phyloP scores from a whole-genome alignment of 2,888 invertebrate genomes.

The Rhodophaea formosa region DNA sequence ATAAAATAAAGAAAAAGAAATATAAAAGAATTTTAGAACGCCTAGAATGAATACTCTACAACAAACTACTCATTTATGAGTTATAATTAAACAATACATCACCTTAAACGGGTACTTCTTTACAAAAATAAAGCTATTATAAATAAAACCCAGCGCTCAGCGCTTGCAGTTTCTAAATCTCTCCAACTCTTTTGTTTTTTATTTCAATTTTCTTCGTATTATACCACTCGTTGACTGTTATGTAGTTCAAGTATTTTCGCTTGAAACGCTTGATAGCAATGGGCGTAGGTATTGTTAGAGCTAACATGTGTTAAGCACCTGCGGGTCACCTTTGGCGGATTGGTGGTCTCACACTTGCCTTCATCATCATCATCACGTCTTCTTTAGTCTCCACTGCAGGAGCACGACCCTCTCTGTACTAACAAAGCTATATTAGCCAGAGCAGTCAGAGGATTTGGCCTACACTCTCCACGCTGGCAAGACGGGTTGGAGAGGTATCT shows the following conservation, averaged over 20 bases:
- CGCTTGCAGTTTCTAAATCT: conserved; percentile 13
- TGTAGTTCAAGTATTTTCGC: background rate
- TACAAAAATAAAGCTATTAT: conserved; percentile 14
- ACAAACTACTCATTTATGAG: conserved; percentile 7
- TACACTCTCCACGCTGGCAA: no score
- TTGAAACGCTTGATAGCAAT: background rate
- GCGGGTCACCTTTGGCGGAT: no score
- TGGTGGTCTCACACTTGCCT: no score
- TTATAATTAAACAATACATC: conserved; percentile 14
- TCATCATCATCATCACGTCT: no score
- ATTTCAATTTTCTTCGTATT: conserved; percentile 15
- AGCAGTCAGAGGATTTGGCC: no score
- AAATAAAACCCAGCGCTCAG: conserved; percentile 10
- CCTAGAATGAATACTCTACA: background rate
- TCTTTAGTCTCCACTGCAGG: no score
- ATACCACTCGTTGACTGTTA: conserved; percentile 18
- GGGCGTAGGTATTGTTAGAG: no score
- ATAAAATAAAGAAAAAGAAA: background rate
- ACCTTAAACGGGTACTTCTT: conserved; percentile 15
- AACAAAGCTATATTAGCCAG: no score
- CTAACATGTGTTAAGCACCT: no score
- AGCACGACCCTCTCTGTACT: no score
- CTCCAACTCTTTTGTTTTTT: conserved; percentile 14
- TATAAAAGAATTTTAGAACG: background rate
- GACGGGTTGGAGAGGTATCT: no score